A percentile compares a stretch with the other conserved stretches of the same genome.
Evolutionary conservation across 1,140 invertebrate genomes (phyloP).

Genomic region (Drosophila gunungcola): DNA sequence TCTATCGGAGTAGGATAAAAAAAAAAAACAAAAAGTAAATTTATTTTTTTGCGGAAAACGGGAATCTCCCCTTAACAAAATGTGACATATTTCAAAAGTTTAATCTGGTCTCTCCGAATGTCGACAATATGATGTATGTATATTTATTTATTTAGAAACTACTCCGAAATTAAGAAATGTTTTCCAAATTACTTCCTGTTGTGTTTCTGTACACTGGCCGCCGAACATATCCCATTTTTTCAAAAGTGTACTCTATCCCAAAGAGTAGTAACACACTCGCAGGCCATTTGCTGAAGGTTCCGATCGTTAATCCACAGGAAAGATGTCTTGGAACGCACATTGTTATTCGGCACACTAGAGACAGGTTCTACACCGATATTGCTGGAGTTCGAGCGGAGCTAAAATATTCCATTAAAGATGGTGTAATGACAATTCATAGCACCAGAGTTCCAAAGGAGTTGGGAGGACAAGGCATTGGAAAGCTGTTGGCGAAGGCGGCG

Average conservation of each 20-base stretch:
- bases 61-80: background rate
- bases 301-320: background rate
- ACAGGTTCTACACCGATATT: slow-evolving; percentile 12
- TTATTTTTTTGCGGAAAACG: too few species aligned
- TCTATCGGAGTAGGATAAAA: too few species aligned
- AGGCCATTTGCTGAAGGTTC: background rate
- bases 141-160: background rate
- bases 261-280: background rate
- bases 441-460: slow-evolving; percentile 15
- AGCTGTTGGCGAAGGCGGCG: slow-evolving; percentile 18
- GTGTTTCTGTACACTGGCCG: background rate
- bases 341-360: background rate
- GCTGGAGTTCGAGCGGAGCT: background rate
- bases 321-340: background rate
- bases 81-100: background rate
- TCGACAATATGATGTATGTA: slow-evolving; percentile 8
- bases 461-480: slow-evolving; percentile 18
- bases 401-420: background rate
- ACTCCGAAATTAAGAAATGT: slow-evolving; percentile 13
- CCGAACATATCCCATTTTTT: background rate
- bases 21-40: too few species aligned
- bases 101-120: slow-evolving; percentile 14
- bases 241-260: background rate
- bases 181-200: slow-evolving; percentile 5
- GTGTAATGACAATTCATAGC: slow-evolving; percentile 5